phyloP scores from a whole-genome alignment of 2,113 vertebrate genomes.

The Noturus placidus region DNA sequence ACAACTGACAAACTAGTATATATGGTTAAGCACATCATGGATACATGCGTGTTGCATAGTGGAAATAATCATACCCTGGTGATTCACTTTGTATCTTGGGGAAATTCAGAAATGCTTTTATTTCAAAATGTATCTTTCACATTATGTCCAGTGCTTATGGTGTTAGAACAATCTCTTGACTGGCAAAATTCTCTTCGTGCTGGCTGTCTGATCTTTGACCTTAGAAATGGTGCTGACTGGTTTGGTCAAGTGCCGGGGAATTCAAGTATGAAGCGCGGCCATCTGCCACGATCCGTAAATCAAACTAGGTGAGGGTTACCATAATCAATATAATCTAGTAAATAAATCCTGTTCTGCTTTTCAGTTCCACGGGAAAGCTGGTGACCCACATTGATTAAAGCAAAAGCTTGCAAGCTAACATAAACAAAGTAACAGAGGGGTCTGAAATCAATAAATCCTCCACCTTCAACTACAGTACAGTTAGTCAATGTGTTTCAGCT shows the following conservation, averaged over 20 bases:
- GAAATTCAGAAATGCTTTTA: background rate
- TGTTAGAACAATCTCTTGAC: constrained; percentile 13
- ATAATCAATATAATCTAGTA: constrained; percentile 46
- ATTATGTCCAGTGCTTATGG: background rate
- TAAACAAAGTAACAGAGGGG: constrained; percentile 43
- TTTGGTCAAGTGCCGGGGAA: constrained; percentile 48
- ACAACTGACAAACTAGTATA: background rate
- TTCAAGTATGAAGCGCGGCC: constrained; percentile 26
- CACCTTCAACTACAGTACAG: constrained; percentile 17
- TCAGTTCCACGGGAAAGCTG: constrained; percentile 45
- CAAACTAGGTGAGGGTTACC: constrained; percentile 32
- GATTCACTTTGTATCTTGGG: background rate
- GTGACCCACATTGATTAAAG: constrained; percentile 47
- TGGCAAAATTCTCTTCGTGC: constrained; percentile 20
- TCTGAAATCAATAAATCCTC: constrained; percentile 36
- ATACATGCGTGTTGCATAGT: background rate
- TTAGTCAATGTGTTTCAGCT: constrained; percentile 38
- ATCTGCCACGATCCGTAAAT: constrained; percentile 46
- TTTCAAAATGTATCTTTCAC: background rate
- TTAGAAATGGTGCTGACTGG: constrained; percentile 32
- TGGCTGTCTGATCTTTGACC: constrained; percentile 36
- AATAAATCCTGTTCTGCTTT: constrained; percentile 51
- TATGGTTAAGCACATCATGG: background rate
- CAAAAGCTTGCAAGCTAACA: constrained; percentile 40
- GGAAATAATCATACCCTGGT: too few relatives aligned